Evolutionary conservation across 2,113 vertebrate species (phyloP), one percentile per base, ranked within the genome.

Genomic region (Tricholaema leucomelas): DNA sequence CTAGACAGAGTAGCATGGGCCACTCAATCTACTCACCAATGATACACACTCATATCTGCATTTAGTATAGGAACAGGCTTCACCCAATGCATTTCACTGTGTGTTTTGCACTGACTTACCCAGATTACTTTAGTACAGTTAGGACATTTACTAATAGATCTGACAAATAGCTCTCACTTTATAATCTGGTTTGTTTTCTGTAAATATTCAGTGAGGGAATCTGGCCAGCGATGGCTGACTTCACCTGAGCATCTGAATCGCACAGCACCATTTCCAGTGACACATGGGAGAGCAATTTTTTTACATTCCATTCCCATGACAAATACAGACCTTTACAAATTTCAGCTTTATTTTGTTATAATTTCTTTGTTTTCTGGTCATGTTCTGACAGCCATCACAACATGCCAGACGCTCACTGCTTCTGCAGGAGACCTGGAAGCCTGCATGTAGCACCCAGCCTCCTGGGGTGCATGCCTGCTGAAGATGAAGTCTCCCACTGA

Each of bases 71-170:
- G 33, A 54, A 30, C 50, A 86, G 77, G 31, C 31, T 70, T 79
- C 44, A 44, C 38, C 70, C 90, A 42, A n/a, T 1, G 1, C 63
- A 33, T 87, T 74, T 73, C 88, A 79, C 58, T 2, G 15, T 52
- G 61, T 75, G 74, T 75, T 92, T 91, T 79, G 78, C 31, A 67
- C 56, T 65, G 74, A 42, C 81, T 64, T 91, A 77, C 84, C 84
- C 75, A 61, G 64, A 71, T 64, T 66, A 70, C 79, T 85, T 66
- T 52, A 82, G 80, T 54, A 56, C 71, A 87, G 33, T 93, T 91
- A 66, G 12, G 78, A 12, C 91, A 94, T 91, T 95, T 94, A 93
- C 59, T 66, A 60, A 89, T 50, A 89, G 52, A 52, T n/a, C 81
- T 93, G 85, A 79, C 89, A 92, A 60, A 75, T 86, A 75, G 71